Evolutionary conservation across 2,888 invertebrate genomes (phyloP).

Genomic region (Cotesia congregata): DNA sequence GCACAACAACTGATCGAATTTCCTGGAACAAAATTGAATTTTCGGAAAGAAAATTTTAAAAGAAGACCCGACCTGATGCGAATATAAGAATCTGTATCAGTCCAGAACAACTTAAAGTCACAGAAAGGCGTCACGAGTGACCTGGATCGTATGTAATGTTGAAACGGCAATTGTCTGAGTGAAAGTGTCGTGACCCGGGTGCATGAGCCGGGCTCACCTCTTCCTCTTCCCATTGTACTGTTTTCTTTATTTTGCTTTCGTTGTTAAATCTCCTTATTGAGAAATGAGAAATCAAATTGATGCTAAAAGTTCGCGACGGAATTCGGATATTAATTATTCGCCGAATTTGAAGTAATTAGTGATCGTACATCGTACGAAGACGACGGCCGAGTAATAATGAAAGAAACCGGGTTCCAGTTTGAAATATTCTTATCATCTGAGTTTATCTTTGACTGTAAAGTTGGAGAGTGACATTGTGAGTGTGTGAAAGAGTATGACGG

Average conservation of each 20-base stretch:
- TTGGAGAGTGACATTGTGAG: slow-evolving; percentile 41
- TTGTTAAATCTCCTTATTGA: not conserved
- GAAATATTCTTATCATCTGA: slow-evolving; percentile 38
- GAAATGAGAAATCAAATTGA: not conserved
- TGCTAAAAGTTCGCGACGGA: not conserved
- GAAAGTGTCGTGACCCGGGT: slow-evolving; percentile 35
- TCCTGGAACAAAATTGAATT: no score
- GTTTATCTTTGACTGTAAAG: not conserved
- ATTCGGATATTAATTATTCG: not conserved
- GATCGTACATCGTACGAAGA: not conserved
- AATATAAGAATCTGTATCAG: not conserved
- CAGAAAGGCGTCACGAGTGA: slow-evolving; percentile 14
- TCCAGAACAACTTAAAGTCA: not conserved
- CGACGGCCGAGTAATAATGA: not conserved
- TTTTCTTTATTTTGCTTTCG: not conserved
- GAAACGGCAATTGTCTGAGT: slow-evolving; percentile 27
- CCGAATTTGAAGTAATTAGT: no score
- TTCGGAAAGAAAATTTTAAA: no score
- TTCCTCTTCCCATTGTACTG: slow-evolving; percentile 2
- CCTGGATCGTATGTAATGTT: slow-evolving; percentile 33
- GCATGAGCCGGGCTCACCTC: slow-evolving; percentile 15
- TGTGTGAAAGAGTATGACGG: slow-evolving; percentile 68
- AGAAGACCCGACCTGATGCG: no score
- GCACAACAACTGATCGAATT: not conserved
- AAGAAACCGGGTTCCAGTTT: slow-evolving; percentile 28